Base-by-base conservation (phyloP, 1,140 invertebrate species). In the Heliconius hermathena region DNA sequence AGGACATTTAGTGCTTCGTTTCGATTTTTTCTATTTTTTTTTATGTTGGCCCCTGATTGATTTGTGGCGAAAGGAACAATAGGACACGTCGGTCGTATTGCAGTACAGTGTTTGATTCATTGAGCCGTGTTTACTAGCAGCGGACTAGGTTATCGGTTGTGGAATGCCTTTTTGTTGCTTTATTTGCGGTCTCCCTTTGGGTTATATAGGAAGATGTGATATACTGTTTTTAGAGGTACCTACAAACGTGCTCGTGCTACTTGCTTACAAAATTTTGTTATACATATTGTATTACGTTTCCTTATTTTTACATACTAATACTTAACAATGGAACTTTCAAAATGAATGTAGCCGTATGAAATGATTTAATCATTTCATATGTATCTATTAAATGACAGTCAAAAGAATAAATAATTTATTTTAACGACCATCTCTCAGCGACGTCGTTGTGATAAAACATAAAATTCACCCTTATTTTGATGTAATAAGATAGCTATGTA, bases 41-140 rank as follows among this genome's bases (percentile, higher is more conserved):
- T 88, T 87, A 87, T 84, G 78, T 78, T 72, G 29, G 8, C 78
- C 81, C 72, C 18, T 90, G 91, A 92, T 92, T 92, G 92, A 92
- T 92, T 93, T 93, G 91, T 88, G 89, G 85, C 80, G 66, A 49
- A 79, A 73, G 76, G 78, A 81, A 90, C 88, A 92, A 90, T 90
- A 84, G 87, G 80, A 77, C 81, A 77, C 72, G 79, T 82, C 73
- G 78, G 60, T 79, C 71, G 75, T 73, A 74, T 71, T 81, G 80
- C 81, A 75, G 80, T 80, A 85, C 83, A 79, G 80, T 80, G 77
- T 77, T 87, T 89, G 83, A 88, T 88, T 84, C 84, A 85, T 87
- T 82, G 81, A 52, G 72, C 81, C 80, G 80, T 83, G 83, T 85
- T 87, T 84, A 86, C 81, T 81, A 84, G 84, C 81, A 81, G 52